Base-by-base conservation (phyloP, 2,797 vertebrate species). In the Thunnus albacares region DNA sequence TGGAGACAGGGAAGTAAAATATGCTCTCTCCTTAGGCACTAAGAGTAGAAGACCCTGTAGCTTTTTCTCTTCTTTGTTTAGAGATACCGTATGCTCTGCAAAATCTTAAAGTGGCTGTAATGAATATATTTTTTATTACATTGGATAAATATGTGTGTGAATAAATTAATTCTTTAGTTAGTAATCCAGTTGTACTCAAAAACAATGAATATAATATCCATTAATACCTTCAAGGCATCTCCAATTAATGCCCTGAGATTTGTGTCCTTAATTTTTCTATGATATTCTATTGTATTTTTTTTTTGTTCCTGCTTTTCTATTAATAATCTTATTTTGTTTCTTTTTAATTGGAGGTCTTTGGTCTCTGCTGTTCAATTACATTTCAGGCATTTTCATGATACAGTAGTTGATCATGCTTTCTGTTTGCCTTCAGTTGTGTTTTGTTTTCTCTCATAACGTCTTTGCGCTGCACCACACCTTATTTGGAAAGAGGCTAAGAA, bases 401-500 rank as follows among this genome's bases (percentile, higher is more conserved):
- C 18, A 22, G 28, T 45, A 20, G 14, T 12, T 1, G 41, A 53
- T 35, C 3, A 20, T 24, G 18, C 9, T 45, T 53, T 52, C 14
- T 30, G 24, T n/a, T 77, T 10, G 24, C 38, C 28, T 30, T 30
- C 28, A 30, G 28, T 17, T 49, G 45, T 49, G 45, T 49, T 52
- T 58, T 49, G 17, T 30, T 67, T 58, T 61, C 20, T 45, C 7
- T 38, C 10, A 13, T 14, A 22, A 9, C 47, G 0, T 38, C 49
- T 55, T 61, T 55, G 53, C 22, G 8, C 5, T 55, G 53, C 28
- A 11, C 5, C 15, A 18, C 22, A 58, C n/a, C 3, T 20, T 35
- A 5, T 58, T 67, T 73, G 30, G 62, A 57, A 71, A 73, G 7
- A 30, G 28, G 0, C 55, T 43, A 35, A 41, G 6, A 80, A 68